A percentile compares a stretch with the other conserved stretches of the same genome.
Evolutionary conservation across 2,797 vertebrate species (phyloP).

Genomic region (Cossypha dichroa): DNA sequence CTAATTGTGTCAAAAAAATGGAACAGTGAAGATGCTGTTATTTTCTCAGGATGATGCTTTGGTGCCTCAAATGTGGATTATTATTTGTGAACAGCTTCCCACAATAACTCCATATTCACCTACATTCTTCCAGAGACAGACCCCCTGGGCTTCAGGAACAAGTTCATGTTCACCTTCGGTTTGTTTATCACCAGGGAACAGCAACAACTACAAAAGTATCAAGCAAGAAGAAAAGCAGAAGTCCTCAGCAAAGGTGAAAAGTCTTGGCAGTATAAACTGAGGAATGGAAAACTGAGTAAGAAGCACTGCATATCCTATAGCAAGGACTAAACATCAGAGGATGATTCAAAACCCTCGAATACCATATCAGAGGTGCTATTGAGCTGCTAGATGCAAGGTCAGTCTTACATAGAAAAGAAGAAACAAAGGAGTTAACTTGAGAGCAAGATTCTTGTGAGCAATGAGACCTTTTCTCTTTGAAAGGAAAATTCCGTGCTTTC

Average conservation of each 20-base stretch:
- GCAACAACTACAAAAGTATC: not conserved
- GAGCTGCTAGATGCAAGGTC: not conserved
- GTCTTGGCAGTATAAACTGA: not conserved
- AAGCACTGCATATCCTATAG: not conserved
- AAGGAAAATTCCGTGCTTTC: slow-evolving; percentile 34
- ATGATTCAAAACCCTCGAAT: not conserved
- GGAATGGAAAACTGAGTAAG: not conserved
- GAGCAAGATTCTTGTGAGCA: not conserved
- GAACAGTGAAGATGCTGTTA: not conserved
- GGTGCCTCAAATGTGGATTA: not conserved
- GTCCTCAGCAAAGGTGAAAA: not conserved
- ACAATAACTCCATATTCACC: not conserved
- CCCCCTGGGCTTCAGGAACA: not conserved
- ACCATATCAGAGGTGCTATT: not conserved
- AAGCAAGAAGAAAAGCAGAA: not conserved
- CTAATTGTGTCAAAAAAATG: not conserved
- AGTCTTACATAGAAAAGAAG: not conserved
- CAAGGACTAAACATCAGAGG: not conserved
- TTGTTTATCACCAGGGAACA: not conserved
- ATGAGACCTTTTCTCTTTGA: slow-evolving; percentile 15
- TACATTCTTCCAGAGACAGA: not conserved
- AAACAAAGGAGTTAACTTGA: not conserved
- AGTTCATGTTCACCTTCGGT: not conserved
- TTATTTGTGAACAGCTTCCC: not conserved
- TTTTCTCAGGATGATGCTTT: not conserved